Conservation (phyloP, 2,888 invertebrate genomes). For the Phortica magna region DNA sequence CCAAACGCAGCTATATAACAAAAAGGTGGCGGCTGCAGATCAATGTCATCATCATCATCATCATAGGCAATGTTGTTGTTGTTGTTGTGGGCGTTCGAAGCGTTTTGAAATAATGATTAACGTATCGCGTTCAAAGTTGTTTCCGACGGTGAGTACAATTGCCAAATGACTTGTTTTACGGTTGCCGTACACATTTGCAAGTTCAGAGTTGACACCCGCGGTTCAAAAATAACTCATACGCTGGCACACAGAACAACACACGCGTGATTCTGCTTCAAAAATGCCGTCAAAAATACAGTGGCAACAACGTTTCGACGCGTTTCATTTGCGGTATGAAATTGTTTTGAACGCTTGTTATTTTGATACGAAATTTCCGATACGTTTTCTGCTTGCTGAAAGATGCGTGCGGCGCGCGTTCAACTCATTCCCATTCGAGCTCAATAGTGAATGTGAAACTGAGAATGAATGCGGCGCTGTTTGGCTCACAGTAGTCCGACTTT, state of each 20-base stretch:
- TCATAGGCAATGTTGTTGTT: not conserved
- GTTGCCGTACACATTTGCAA: not conserved
- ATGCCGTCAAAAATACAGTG: not conserved
- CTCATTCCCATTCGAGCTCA: conserved; percentile 52
- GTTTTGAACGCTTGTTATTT: conserved; percentile 1
- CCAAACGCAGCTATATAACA: not conserved
- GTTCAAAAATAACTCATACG: conserved; percentile 37
- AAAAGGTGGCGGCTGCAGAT: conserved; percentile 4
- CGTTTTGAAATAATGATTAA: conserved; percentile 37
- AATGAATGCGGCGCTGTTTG: not conserved
- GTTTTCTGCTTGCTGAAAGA: conserved; percentile 39
- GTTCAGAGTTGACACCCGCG: conserved; percentile 57
- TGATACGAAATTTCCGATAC: not conserved
- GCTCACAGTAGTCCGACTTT: not conserved
- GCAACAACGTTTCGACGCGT: not conserved
- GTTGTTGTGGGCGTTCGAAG: not conserved
- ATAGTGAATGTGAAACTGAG: conserved; percentile 46
- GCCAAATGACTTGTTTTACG: not conserved
- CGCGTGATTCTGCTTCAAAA: not conserved
- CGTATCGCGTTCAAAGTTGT: conserved; percentile 48
- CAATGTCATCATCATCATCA: conserved; percentile 7
- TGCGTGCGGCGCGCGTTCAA: conserved; percentile 49
- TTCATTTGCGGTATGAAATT: not conserved
- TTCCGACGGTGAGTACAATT: conserved; percentile 30
- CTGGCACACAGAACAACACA: not conserved